Conservation (phyloP, 2,797 vertebrate genomes). For the Tauraco hartlaubi region DNA sequence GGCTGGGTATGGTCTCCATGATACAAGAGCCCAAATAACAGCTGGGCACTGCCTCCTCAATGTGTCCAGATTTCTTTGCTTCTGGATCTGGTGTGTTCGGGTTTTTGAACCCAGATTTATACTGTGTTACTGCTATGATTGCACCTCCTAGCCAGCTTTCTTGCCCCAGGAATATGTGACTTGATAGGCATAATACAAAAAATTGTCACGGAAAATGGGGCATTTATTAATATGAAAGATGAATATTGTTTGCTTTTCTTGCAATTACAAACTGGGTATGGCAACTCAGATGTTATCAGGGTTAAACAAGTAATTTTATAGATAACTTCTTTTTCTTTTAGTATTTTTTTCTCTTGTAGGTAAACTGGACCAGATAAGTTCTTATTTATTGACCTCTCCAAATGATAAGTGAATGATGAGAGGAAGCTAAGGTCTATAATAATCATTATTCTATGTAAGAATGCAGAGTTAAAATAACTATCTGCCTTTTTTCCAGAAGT, state of each 20-base stretch:
- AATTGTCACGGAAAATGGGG: conserved; percentile 27
- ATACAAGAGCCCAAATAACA: not conserved
- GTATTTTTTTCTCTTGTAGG: conserved; percentile 57
- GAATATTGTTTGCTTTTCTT: conserved; percentile 75
- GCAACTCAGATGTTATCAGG: conserved; percentile 70
- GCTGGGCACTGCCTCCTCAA: conserved; percentile 18
- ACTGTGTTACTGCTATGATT: conserved; percentile 48
- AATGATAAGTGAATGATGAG: conserved; percentile 34
- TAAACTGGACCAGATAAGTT: conserved; percentile 73
- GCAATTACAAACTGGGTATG: conserved; percentile 64
- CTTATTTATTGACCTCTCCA: conserved; percentile 72
- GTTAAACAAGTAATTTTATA: conserved; percentile 70
- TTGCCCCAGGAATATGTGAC: conserved; percentile 55
- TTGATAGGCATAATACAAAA: conserved; percentile 30
- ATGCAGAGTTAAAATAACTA: conserved; percentile 63
- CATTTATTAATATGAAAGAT: conserved; percentile 53
- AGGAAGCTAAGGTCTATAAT: conserved; percentile 61
- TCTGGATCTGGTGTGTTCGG: conserved; percentile 15
- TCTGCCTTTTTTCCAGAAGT: conserved; percentile 79
- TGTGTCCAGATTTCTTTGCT: conserved; percentile 5
- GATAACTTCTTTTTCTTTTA: conserved; percentile 54
- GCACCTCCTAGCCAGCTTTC: conserved; percentile 35
- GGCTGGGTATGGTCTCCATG: conserved; percentile 7
- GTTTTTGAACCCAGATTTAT: conserved; percentile 52
- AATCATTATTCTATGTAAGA: conserved; percentile 61